These are phyloP conservation scores for Acutogordius australiensis DNA, from an alignment of 2,888 invertebrate species.

Conservation along the genomic window DNA sequence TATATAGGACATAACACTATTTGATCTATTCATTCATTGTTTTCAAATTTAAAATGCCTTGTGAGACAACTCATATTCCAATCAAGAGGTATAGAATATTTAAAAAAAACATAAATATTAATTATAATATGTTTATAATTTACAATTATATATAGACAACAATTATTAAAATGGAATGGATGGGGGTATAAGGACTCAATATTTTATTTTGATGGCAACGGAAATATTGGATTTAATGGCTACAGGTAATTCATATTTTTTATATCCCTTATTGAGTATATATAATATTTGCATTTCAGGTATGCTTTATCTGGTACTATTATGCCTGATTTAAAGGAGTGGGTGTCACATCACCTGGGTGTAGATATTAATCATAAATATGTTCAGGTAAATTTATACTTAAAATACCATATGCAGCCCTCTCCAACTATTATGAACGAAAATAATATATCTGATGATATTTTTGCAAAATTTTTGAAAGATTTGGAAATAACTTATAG, in stretches of 20 bases:
- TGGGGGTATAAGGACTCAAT: conserved; percentile 95
- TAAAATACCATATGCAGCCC: too few relatives aligned
- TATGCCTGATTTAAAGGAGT: neutral
- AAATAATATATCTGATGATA: neutral
- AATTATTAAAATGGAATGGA: conserved; percentile 67
- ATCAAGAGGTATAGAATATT: too few relatives aligned
- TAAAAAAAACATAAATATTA: too few relatives aligned
- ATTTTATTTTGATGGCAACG: conserved; percentile 35
- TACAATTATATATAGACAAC: too few relatives aligned
- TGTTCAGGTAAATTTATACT: neutral
- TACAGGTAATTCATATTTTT: conserved; percentile 34
- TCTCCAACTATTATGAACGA: too few relatives aligned
- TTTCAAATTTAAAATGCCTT: too few relatives aligned
- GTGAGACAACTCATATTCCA: too few relatives aligned
- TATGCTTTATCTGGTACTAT: neutral
- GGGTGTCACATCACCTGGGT: neutral
- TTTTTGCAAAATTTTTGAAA: neutral
- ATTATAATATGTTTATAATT: too few relatives aligned
- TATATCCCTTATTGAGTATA: neutral
- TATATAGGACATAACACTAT: too few relatives aligned
- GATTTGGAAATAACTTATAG: neutral
- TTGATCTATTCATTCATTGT: too few relatives aligned
- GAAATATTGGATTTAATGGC: conserved; percentile 48
- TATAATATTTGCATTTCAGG: neutral
- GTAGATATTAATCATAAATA: too few relatives aligned